A percentile compares a stretch with the other conserved stretches of the same genome.
phyloP scores from a whole-genome alignment of 2,888 invertebrate species.

The Apantesis nais region DNA sequence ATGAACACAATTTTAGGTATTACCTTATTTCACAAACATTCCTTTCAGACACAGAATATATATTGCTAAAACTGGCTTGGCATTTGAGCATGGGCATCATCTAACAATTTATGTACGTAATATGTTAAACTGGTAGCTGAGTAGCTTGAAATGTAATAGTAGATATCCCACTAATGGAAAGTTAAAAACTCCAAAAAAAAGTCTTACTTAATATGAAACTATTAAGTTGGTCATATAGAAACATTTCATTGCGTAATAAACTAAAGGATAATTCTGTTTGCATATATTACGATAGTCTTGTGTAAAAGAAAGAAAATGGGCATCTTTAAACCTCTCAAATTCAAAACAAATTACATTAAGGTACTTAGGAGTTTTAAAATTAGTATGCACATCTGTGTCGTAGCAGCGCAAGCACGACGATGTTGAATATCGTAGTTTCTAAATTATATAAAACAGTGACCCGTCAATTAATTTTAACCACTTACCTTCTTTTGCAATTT shows the following conservation, averaged over 20 bases:
- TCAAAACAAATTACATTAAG: neutral
- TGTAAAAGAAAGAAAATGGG: neutral
- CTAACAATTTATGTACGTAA: too few relatives aligned
- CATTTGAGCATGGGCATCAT: too few relatives aligned
- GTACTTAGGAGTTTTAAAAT: neutral
- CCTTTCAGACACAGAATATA: too few relatives aligned
- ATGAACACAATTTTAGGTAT: too few relatives aligned
- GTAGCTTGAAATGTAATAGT: neutral
- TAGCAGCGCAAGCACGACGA: slow-evolving; percentile 9
- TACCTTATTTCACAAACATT: too few relatives aligned
- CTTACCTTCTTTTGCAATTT: slow-evolving; percentile 73
- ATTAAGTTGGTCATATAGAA: neutral
- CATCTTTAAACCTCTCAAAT: neutral
- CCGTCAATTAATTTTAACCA: slow-evolving; percentile 13
- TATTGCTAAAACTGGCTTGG: too few relatives aligned
- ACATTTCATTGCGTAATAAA: neutral
- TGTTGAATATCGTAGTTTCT: slow-evolving; percentile 3
- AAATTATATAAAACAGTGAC: slow-evolving; percentile 15
- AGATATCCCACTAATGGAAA: neutral
- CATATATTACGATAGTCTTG: neutral
- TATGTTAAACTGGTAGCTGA: neutral
- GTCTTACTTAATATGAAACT: neutral
- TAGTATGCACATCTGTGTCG: neutral
- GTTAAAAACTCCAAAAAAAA: neutral
- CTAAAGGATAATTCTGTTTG: neutral